phyloP scores from a whole-genome alignment of 1,140 invertebrate species.

The Brachionus koreanus region DNA sequence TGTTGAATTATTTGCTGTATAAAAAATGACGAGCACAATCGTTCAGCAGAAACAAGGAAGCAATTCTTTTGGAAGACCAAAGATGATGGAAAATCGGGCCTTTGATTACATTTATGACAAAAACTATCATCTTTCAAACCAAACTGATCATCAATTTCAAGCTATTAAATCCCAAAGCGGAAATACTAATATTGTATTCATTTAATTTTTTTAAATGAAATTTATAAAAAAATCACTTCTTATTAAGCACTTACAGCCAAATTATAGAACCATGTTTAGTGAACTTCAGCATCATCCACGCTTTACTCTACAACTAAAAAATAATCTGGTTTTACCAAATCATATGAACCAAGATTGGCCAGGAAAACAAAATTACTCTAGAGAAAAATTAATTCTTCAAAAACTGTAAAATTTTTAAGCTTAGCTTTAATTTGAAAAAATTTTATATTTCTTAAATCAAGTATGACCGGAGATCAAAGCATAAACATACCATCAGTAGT shows the following conservation, averaged over 20 bases:
- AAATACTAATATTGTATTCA: neutral
- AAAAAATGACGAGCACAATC: neutral
- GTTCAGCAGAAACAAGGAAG: neutral
- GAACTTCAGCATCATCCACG: conserved; percentile 57
- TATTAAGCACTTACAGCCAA: conserved; percentile 48
- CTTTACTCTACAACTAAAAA: conserved; percentile 52
- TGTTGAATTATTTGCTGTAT: neutral
- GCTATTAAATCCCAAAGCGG: conserved; percentile 11
- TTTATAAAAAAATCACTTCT: neutral
- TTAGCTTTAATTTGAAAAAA: neutral
- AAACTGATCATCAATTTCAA: conserved; percentile 32
- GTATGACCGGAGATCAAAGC: neutral
- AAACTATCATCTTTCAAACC: conserved; percentile 19
- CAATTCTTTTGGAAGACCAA: neutral
- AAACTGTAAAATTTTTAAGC: conserved; percentile 50
- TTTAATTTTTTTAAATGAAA: neutral
- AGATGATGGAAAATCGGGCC: conserved; percentile 27
- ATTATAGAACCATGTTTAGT: conserved; percentile 57
- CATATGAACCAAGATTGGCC: conserved; percentile 57
- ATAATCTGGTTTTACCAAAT: conserved; percentile 56
- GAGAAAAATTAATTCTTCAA: conserved; percentile 52
- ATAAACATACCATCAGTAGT: conserved; percentile 47
- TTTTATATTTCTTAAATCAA: neutral
- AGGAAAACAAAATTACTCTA: conserved; percentile 53
- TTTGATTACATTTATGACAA: conserved; percentile 43